Evolutionary conservation across 2,888 invertebrate genomes (phyloP).

Genomic region (Tetheella fluctuosa): DNA sequence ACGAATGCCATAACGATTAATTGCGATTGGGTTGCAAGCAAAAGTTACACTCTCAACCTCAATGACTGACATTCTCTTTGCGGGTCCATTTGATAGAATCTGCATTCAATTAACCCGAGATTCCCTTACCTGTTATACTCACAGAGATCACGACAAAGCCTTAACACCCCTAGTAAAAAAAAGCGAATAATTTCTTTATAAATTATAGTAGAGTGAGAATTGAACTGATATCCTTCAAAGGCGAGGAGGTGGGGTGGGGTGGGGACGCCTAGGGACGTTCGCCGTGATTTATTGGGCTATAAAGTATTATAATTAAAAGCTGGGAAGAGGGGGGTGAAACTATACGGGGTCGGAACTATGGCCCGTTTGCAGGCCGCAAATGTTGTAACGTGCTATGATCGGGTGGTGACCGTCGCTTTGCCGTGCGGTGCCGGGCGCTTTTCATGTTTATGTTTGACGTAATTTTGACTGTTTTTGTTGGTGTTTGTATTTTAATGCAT

Average conservation of each 20-base stretch:
- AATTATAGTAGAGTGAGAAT: constrained; percentile 87
- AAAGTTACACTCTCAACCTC: constrained; percentile 4
- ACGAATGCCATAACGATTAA: not conserved
- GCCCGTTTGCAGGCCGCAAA: constrained; percentile 57
- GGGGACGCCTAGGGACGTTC: constrained; percentile 70
- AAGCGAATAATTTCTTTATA: constrained; percentile 87
- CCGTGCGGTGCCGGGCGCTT: not conserved
- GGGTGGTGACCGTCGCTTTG: constrained; percentile 11
- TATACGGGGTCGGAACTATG: constrained; percentile 74
- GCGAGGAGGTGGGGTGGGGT: constrained; percentile 53
- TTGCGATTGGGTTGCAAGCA: not conserved
- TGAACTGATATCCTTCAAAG: constrained; percentile 87
- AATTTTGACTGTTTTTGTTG: not conserved
- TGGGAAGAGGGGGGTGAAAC: constrained; percentile 71
- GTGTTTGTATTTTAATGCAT: not conserved
- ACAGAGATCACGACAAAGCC: constrained; percentile 26
- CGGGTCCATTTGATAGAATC: not conserved
- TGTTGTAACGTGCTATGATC: constrained; percentile 32
- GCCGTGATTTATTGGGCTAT: constrained; percentile 90
- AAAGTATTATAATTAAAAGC: constrained; percentile 92
- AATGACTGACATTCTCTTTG: not conserved
- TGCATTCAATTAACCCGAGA: constrained; percentile 5
- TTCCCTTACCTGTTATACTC: constrained; percentile 23
- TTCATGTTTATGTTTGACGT: not conserved
- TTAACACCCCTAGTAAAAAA: constrained; percentile 47